Base-by-base conservation (phyloP, 1,140 invertebrate species). In the Lamellibrachia luymesi region DNA sequence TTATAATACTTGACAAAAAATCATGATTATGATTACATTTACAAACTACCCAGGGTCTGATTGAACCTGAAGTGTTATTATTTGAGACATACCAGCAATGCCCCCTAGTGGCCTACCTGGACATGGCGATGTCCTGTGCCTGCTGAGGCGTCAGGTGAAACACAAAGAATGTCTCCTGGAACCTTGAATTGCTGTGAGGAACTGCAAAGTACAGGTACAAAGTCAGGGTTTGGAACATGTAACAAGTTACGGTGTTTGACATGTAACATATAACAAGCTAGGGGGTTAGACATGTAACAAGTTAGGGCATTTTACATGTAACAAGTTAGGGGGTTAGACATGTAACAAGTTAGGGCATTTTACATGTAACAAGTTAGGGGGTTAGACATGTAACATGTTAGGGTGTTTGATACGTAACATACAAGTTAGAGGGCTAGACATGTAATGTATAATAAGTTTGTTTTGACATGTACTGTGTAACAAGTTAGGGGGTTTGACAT, bases 141-240 rank as follows among this genome's bases (percentile, higher is more conserved):
- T 99, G 98, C 95, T 98, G 97, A 27, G 98, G 98, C 13, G 98
- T 99, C 49, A 99, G 96, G 96, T 98, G 98, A 97, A 99, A 99
- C 92, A 97, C 97, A 95, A 98, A 99, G 92, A 97, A 97, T 89
- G 97, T 97, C 95, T 99, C 98, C 95, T 99, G 98, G 95, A 98
- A 97, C 93, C 98, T 97, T 94, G 97, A 97, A 2, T 97, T 97
- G 93, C 97, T 97, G 95, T 97, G 97, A 27, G 98, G 95, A 93
- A 95, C 96, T 96, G 94, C 80, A 95, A 95, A 93, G 27, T 38
- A 91, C 27, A 90, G 89, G 89, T 90, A 27, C 17, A 90, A 38
- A 38, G 38, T 38, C 38, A 38, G 38, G 38, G 38, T 38, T 38
- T 38, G 38, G 38, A 38, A 38, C 38, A 6, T 8, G 52, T 56